phyloP scores from a whole-genome alignment of 2,888 invertebrate species.

The Sicus ferrugineus region DNA sequence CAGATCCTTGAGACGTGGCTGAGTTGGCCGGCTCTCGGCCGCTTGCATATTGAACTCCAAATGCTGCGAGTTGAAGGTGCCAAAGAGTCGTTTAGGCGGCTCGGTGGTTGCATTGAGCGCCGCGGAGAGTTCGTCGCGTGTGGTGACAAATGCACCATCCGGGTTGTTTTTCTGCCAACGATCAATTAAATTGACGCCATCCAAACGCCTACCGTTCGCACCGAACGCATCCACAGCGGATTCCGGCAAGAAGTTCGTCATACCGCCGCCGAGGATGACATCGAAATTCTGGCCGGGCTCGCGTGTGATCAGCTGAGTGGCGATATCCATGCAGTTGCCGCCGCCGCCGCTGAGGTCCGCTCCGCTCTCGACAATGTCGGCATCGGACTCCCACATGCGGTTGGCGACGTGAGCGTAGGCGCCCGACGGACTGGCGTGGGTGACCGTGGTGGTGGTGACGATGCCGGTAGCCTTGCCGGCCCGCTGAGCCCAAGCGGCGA shows the following conservation, averaged over 20 bases:
- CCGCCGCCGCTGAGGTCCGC: slow-evolving; percentile 38
- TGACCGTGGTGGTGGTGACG: slow-evolving; percentile 81
- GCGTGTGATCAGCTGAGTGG: slow-evolving; percentile 73
- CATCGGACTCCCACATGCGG: slow-evolving; percentile 77
- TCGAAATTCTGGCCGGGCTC: slow-evolving; percentile 75
- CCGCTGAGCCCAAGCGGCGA: slow-evolving; percentile 74
- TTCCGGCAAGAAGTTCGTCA: slow-evolving; percentile 72
- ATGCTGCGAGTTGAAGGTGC: slow-evolving; percentile 66
- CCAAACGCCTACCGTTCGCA: slow-evolving; percentile 68
- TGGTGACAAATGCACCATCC: slow-evolving; percentile 68
- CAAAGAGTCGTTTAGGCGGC: slow-evolving; percentile 64
- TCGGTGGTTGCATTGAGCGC: slow-evolving; percentile 65
- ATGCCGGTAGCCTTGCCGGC: slow-evolving; percentile 70
- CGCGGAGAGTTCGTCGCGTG: slow-evolving; percentile 68
- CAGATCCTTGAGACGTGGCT: slow-evolving; percentile 75
- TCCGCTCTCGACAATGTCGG: slow-evolving; percentile 60
- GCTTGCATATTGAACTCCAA: slow-evolving; percentile 69
- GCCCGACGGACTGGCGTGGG: slow-evolving; percentile 80
- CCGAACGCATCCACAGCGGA: slow-evolving; percentile 64
- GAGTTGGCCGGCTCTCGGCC: slow-evolving; percentile 51
- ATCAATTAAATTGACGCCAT: slow-evolving; percentile 72
- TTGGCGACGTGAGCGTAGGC: slow-evolving; percentile 71
- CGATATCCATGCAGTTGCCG: slow-evolving; percentile 73
- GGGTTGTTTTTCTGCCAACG: slow-evolving; percentile 70
- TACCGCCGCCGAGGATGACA: slow-evolving; percentile 81